A percentile compares a stretch with the other conserved stretches of the same genome.
These are phyloP conservation scores for Mormyrops boulengeri DNA, from an alignment of 2,797 vertebrate genomes.

Conservation along the genomic window DNA sequence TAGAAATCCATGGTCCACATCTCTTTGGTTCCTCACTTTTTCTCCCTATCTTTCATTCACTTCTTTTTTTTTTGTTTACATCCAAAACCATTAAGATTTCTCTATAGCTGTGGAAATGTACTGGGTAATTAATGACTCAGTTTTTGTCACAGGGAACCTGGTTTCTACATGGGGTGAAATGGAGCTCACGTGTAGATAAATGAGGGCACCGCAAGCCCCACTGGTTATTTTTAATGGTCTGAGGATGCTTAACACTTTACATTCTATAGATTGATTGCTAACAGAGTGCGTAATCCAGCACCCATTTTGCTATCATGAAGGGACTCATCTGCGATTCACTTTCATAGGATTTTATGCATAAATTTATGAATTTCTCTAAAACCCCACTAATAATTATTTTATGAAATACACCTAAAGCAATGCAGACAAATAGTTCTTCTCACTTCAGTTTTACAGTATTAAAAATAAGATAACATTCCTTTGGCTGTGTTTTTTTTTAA, in stretches of 20 bases:
- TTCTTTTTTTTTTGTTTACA: not conserved
- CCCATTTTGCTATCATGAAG: not conserved
- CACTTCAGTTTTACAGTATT: not conserved
- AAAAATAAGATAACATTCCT: not conserved
- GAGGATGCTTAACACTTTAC: constrained; percentile 37
- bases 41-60: not conserved
- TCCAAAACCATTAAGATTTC: constrained; percentile 9
- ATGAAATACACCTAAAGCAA: not conserved
- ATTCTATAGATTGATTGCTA: constrained; percentile 14
- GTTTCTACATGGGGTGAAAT: constrained; percentile 49
- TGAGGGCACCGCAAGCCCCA: constrained; percentile 50
- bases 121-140: constrained; percentile 78
- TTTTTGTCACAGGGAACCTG: constrained; percentile 56
- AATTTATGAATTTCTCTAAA: not conserved
- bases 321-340: not conserved
- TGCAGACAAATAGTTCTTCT: not conserved
- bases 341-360: not conserved
- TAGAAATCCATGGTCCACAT: constrained; percentile 25
- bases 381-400: not conserved
- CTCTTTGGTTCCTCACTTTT: not conserved
- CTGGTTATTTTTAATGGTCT: constrained; percentile 39
- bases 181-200: constrained; percentile 60
- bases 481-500: not conserved
- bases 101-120: constrained; percentile 58
- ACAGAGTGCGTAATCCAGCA: constrained; percentile 25